Conservation (phyloP, 1,140 invertebrate species). For the Leptonema lineaticorne region DNA sequence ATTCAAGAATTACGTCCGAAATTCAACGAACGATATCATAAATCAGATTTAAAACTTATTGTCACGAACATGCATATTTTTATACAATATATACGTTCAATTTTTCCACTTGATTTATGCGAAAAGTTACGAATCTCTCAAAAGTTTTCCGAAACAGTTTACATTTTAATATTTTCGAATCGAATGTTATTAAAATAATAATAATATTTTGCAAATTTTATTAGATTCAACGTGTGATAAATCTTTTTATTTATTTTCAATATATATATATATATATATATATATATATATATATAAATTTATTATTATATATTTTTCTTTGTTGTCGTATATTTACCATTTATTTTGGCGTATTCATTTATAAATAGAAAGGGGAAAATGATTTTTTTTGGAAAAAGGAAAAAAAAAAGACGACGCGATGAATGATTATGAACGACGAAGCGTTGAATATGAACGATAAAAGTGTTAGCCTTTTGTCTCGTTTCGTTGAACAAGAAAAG, state of each 20-base stretch:
- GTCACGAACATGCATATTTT: conserved; percentile 3
- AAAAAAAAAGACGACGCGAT: no score
- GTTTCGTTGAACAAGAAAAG: not conserved
- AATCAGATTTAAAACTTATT: conserved; percentile 8
- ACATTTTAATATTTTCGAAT: conserved; percentile 12
- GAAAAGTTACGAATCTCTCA: not conserved
- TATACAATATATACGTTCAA: no score
- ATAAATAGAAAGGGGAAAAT: no score
- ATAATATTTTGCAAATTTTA: conserved; percentile 1
- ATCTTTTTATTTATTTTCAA: no score
- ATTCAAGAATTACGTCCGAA: not conserved
- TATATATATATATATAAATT: no score
- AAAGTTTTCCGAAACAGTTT: not conserved
- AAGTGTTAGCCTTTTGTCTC: not conserved
- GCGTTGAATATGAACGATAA: not conserved
- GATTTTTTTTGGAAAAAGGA: not conserved
- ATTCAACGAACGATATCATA: not conserved
- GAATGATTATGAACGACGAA: not conserved
- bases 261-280: no score
- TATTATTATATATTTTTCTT: no score
- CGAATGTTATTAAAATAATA: conserved; percentile 6
- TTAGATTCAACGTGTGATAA: no score
- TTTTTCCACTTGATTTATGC: no score
- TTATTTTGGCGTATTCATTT: no score
- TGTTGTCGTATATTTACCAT: no score